These are phyloP conservation scores for Microcebus tavaratra DNA, from an alignment of 2,113 vertebrate species.

Conservation along the genomic window DNA sequence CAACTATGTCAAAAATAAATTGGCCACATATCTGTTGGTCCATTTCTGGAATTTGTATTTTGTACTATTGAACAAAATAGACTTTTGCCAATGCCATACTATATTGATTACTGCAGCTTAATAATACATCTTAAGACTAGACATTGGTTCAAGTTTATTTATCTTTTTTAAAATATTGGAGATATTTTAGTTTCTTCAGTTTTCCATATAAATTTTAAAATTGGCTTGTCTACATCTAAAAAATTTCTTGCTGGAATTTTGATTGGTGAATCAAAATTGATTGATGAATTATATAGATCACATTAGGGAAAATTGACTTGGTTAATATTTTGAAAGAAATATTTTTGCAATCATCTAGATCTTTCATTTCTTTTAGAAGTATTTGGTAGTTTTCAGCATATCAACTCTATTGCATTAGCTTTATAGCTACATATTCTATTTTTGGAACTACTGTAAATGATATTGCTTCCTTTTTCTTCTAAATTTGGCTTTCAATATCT, in stretches of 20 bases:
- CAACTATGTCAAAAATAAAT: not conserved
- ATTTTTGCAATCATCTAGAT: not conserved
- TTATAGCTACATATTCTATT: not conserved
- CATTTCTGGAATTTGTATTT: not conserved
- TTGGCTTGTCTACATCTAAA: not conserved
- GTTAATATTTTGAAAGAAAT: constrained; percentile 1
- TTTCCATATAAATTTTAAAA: not conserved
- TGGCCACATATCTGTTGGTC: not conserved
- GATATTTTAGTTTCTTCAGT: not conserved
- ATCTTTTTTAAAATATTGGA: not conserved
- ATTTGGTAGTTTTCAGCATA: not conserved
- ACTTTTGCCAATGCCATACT: not conserved
- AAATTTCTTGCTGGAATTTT: not conserved
- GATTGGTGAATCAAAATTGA: not conserved
- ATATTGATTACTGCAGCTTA: not conserved
- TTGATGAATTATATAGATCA: not conserved
- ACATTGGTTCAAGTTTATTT: not conserved
- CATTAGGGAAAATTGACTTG: not conserved
- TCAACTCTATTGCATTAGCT: not conserved
- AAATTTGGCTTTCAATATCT: not conserved
- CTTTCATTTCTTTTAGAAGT: not conserved
- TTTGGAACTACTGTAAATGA: not conserved
- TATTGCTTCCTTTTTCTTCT: not conserved
- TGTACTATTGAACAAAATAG: not conserved
- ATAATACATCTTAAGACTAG: not conserved